Evolutionary conservation across 2,113 vertebrate genomes (phyloP), one percentile per base, ranked within the genome.

Genomic region (Mormoops blainvillei): DNA sequence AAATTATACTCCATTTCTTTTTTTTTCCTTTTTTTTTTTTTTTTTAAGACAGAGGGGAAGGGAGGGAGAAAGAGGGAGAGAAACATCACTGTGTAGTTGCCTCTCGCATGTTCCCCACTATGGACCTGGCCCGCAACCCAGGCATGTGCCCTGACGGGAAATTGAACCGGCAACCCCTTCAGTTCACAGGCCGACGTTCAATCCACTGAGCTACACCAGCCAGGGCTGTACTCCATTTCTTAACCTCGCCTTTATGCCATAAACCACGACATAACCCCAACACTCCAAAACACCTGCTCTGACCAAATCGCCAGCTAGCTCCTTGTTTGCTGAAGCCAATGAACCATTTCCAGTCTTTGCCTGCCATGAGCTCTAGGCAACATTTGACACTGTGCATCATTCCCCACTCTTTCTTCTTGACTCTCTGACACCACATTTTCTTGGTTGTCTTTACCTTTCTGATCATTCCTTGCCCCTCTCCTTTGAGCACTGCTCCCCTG

Each of bases 361-460:
- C n/a, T 13, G 4, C 61, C 68, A 2, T 1, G 70, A 48, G 38
- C 24, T 65, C 48, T 73, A 6, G 45, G 33, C 26, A 33, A 28
- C 19, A 1, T 13, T 0, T 26, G 20, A 58, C 22, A 1, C 18
- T 31, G 18, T 4, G 26, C 36, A 7, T 15, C 48, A 9, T 48
- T 24, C 61, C 65, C 28, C 31, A 24, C 5, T n/a, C 50, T 52
- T 90, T 45, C 88, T 48, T 80, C 83, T 33, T 41, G 73, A 41
- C 20, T 76, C 38, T 67, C 45, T 19, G 31, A 33, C 20, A 28
- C 28, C 82, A 45, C 5, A n/a, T 41, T 58, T 36, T 77, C 54
- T 33, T 1, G 5, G 19, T 3, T 48, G 36, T 36, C 67, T 78
- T 74, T 38, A 24, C 26, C 56, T 76, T 28, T 94, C 76, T 33